A percentile compares a stretch with the other conserved stretches of the same genome.
Conservation (phyloP, 2,888 invertebrate species). For the Drosophila limbata region DNA sequence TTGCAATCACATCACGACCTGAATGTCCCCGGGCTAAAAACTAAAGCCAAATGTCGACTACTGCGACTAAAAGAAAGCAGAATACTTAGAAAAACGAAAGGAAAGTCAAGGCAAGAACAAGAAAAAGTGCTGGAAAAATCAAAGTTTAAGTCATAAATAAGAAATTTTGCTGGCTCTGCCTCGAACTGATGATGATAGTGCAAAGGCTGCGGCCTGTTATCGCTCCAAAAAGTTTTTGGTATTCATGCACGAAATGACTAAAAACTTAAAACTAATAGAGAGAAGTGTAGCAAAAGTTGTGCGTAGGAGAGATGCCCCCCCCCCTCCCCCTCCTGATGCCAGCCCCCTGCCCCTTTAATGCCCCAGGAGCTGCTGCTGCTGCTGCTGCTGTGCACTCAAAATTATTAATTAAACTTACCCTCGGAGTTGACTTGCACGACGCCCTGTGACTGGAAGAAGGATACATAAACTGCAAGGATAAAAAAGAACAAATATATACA, state of each 20-base stretch:
- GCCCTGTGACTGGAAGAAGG: conserved; percentile 78
- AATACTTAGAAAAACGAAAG: conserved; percentile 7
- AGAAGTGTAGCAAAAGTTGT: conserved; percentile 72
- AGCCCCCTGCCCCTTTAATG: not conserved
- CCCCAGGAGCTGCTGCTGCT: conserved; percentile 16
- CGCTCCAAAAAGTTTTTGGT: conserved; percentile 70
- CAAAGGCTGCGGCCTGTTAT: conserved; percentile 71
- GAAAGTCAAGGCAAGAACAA: not conserved
- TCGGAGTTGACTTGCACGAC: conserved; percentile 83
- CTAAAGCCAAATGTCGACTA: conserved; percentile 33
- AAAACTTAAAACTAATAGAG: conserved; percentile 79
- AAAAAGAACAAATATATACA: conserved; percentile 28
- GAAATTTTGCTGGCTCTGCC: conserved; percentile 49
- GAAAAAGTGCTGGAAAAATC: conserved; percentile 49
- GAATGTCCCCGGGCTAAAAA: conserved; percentile 22
- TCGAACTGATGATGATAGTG: conserved; percentile 62
- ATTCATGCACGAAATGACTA: conserved; percentile 77
- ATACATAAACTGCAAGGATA: conserved; percentile 79
- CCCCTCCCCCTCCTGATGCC: not conserved
- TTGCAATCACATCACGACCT: conserved; percentile 49
- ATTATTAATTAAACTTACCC: conserved; percentile 85
- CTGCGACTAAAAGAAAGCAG: conserved; percentile 3
- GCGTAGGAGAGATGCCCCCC: conserved; percentile 30
- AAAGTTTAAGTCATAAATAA: conserved; percentile 76
- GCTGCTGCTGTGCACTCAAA: conserved; percentile 60